Evolutionary conservation across 2,113 vertebrate species (phyloP).

Genomic region (Tinamus guttatus): DNA sequence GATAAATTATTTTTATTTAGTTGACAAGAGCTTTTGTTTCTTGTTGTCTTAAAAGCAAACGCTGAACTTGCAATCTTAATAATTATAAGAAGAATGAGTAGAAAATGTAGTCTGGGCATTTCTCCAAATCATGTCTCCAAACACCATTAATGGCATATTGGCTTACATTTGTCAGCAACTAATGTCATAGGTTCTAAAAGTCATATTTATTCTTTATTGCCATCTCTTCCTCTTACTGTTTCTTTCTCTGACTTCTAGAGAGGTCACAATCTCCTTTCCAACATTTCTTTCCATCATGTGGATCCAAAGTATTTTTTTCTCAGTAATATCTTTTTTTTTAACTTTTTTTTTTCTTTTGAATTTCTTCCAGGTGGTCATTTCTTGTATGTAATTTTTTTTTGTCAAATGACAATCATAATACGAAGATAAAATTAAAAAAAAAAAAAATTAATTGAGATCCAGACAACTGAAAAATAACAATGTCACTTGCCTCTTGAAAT

Average conservation of each 20-base stretch:
- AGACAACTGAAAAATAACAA: not conserved
- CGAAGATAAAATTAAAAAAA: not conserved
- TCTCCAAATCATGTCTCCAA: not conserved
- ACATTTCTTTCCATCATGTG: not conserved
- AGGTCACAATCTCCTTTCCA: not conserved
- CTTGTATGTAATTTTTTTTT: not conserved
- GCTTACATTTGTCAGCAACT: not conserved
- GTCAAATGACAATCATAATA: not conserved
- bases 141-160: not conserved
- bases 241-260: not conserved
- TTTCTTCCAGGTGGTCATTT: not conserved
- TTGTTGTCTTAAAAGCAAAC: not conserved
- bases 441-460: not conserved
- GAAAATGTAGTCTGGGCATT: not conserved
- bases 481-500: not conserved
- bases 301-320: not conserved
- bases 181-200: not conserved
- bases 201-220: not conserved
- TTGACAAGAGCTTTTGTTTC: not conserved
- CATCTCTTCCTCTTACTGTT: not conserved
- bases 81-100: not conserved
- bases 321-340: not conserved
- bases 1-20: slow-evolving; percentile 1
- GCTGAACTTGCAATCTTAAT: not conserved
- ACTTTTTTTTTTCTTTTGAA: not conserved